Percentiles rank a stretch among this genome's conserved stretches.
Evolutionary conservation across 2,888 invertebrate species (phyloP).

Genomic region (Sphaerolaimus hirsutus): DNA sequence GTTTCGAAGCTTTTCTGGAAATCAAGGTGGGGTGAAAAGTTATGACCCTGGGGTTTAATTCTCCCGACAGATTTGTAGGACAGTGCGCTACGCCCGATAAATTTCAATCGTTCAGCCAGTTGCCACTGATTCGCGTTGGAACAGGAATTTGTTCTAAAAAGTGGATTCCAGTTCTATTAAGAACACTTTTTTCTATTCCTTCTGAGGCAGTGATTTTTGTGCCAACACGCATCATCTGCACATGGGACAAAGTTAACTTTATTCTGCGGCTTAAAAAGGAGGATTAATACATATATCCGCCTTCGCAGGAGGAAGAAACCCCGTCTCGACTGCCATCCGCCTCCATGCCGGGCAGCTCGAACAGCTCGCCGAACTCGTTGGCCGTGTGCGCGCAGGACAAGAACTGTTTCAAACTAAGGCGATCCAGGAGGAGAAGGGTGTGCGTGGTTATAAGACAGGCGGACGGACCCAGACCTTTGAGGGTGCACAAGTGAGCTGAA

Average conservation of each 20-base stretch:
- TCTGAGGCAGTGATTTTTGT: too few relatives aligned
- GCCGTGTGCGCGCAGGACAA: conserved; percentile 26
- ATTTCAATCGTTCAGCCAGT: too few relatives aligned
- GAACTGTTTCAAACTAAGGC: conserved; percentile 37
- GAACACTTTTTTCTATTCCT: conserved; percentile 1
- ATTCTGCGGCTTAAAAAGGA: too few relatives aligned
- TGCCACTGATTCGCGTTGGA: too few relatives aligned
- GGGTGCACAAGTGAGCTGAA: conserved; percentile 21
- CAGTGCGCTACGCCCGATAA: too few relatives aligned
- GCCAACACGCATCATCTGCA: neutral
- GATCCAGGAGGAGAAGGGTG: conserved; percentile 61
- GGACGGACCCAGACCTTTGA: conserved; percentile 16
- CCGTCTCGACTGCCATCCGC: too few relatives aligned
- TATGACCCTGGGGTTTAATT: too few relatives aligned
- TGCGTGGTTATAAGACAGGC: conserved; percentile 48
- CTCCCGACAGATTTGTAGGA: too few relatives aligned
- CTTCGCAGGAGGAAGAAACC: conserved; percentile 64
- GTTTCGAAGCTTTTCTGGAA: conserved; percentile 70
- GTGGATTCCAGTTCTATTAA: neutral
- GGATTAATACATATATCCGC: too few relatives aligned
- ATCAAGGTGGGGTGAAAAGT: conserved; percentile 38
- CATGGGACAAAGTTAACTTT: too few relatives aligned
- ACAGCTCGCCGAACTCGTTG: too few relatives aligned
- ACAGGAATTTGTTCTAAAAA: neutral
- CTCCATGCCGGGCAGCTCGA: too few relatives aligned